These are phyloP conservation scores for Scrobipalpa costella DNA, from an alignment of 2,888 invertebrate species.

Conservation along the genomic window DNA sequence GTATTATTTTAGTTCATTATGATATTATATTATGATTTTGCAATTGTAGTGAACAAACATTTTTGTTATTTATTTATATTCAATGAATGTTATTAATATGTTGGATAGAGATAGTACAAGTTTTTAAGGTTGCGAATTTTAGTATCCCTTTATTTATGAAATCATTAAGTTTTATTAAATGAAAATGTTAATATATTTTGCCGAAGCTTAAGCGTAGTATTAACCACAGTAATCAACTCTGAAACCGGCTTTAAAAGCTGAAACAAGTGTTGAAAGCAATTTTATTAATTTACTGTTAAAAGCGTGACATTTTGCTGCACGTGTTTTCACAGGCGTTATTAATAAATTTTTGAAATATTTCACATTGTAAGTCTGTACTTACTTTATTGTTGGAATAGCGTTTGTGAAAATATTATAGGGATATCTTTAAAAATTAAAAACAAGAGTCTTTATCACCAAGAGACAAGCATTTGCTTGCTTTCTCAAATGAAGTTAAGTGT, in stretches of 20 bases:
- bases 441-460: too few relatives aligned
- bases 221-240: background rate
- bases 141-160: background rate
- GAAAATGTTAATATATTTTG: constrained; percentile 14
- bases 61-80: too few relatives aligned
- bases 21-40: too few relatives aligned
- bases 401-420: background rate
- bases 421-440: background rate
- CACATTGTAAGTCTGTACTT: background rate
- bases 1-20: too few relatives aligned
- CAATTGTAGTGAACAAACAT: too few relatives aligned
- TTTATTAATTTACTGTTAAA: constrained; percentile 8
- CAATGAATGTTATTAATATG: too few relatives aligned
- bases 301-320: constrained; percentile 27
- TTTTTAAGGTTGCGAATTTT: background rate
- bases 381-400: background rate
- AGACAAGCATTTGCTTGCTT: too few relatives aligned
- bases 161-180: background rate
- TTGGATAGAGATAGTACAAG: too few relatives aligned
- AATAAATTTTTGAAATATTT: constrained; percentile 36
- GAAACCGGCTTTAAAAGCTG: background rate
- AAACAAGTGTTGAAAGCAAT: constrained; percentile 3
- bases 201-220: constrained; percentile 10
- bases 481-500: too few relatives aligned
- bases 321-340: constrained; percentile 35